phyloP scores from a whole-genome alignment of 2,888 invertebrate genomes.

The Actias luna region DNA sequence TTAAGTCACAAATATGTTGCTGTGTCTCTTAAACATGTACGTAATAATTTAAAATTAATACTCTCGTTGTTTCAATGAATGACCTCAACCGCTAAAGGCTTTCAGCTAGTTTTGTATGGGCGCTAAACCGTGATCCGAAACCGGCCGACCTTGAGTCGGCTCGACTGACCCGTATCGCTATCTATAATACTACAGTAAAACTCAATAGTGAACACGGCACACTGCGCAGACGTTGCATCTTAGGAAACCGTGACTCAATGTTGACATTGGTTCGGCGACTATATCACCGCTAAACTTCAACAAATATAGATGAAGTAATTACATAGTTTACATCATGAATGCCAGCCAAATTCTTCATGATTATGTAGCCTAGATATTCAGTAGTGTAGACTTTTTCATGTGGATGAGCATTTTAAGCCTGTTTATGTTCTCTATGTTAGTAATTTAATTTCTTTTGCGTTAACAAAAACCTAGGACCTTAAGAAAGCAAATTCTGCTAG shows the following conservation, averaged over 20 bases:
- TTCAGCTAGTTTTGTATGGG: slow-evolving; percentile 15
- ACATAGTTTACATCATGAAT: background rate
- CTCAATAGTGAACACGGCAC: background rate
- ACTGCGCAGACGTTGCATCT: slow-evolving; percentile 21
- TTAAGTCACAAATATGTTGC: background rate
- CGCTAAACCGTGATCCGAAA: slow-evolving; percentile 31
- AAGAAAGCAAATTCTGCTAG: too few species aligned
- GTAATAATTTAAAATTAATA: slow-evolving; percentile 1
- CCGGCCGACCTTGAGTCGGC: slow-evolving; percentile 47
- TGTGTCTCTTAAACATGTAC: background rate
- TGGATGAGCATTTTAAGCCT: too few species aligned
- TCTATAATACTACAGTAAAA: background rate
- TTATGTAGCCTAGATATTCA: background rate
- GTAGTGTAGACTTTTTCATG: too few species aligned
- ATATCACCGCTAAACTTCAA: background rate
- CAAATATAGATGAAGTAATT: slow-evolving; percentile 4
- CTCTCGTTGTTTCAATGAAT: slow-evolving; percentile 13
- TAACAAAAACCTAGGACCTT: too few species aligned
- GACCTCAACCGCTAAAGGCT: slow-evolving; percentile 11
- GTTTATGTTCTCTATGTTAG: too few species aligned
- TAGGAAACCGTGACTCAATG: slow-evolving; percentile 33
- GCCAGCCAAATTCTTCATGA: background rate
- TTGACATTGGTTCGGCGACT: slow-evolving; percentile 14
- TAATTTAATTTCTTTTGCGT: too few species aligned
- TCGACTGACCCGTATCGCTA: slow-evolving; percentile 35